A percentile compares a stretch with the other conserved stretches of the same genome.
phyloP scores from a whole-genome alignment of 2,797 vertebrate species.

The Microtus californicus region DNA sequence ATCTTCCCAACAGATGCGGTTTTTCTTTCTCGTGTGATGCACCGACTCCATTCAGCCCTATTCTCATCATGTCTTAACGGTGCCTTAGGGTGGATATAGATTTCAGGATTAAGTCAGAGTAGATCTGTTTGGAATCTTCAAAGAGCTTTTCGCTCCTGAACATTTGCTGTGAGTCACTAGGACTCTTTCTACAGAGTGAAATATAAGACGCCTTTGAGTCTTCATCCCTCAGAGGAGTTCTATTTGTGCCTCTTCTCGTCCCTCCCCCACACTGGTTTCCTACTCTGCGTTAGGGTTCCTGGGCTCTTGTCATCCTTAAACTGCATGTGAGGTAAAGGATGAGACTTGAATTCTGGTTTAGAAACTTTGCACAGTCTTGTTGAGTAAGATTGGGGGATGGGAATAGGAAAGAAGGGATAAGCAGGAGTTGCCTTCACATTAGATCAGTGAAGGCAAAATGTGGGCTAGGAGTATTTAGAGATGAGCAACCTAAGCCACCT shows the following conservation, averaged over 20 bases:
- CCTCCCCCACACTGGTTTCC: no score
- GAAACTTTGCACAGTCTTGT: neutral
- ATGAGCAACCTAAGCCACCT: neutral
- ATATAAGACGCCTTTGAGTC: neutral
- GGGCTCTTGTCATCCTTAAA: conserved; percentile 29
- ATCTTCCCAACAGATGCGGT: neutral
- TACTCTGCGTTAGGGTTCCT: neutral
- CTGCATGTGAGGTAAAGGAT: conserved; percentile 20
- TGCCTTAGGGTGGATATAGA: conserved; percentile 11
- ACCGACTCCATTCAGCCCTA: neutral
- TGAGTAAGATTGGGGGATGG: neutral
- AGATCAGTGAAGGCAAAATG: neutral
- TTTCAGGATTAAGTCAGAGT: conserved; percentile 35
- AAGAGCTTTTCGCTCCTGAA: conserved; percentile 41
- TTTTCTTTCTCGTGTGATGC: conserved; percentile 24
- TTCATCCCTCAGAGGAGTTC: neutral
- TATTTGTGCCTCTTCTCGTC: neutral
- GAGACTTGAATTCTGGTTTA: conserved; percentile 39
- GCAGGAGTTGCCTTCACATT: neutral
- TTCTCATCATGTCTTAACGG: neutral
- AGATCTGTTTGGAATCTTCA: conserved; percentile 42
- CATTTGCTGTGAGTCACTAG: conserved; percentile 30
- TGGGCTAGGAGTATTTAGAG: neutral
- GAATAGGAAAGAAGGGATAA: neutral
- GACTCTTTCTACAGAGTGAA: conserved; percentile 14